Percentiles rank a stretch among this genome's conserved stretches.
Evolutionary conservation across 2,113 vertebrate genomes (phyloP).

Genomic region (Ochotona princeps): DNA sequence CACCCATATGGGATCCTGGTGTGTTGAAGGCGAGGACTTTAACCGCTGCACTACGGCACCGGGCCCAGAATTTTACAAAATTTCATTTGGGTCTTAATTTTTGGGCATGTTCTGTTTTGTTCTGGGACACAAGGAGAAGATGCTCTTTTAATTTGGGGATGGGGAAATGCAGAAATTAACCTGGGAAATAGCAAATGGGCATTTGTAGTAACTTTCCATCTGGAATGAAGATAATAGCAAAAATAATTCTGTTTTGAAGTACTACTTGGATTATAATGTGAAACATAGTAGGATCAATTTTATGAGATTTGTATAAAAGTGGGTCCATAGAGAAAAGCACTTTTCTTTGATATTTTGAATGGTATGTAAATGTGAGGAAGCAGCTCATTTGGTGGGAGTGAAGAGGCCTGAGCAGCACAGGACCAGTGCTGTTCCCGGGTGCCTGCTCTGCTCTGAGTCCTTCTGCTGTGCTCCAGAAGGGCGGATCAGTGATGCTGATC

Average conservation of each 20-base stretch:
- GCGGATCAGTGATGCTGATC: neutral
- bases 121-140: conserved; percentile 3
- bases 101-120: neutral
- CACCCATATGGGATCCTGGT: too few relatives aligned
- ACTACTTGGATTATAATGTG: neutral
- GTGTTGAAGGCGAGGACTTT: too few relatives aligned
- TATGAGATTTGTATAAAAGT: neutral
- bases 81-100: neutral
- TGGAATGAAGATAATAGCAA: conserved; percentile 52
- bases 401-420: neutral
- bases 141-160: conserved; percentile 11
- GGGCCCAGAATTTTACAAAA: neutral
- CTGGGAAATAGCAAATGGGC: neutral
- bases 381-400: neutral
- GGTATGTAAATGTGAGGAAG: neutral
- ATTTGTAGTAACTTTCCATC: conserved; percentile 50
- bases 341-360: neutral
- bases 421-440: neutral
- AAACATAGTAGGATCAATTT: conserved; percentile 4
- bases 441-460: neutral
- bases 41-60: too few relatives aligned
- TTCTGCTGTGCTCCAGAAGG: neutral
- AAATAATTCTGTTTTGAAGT: conserved; percentile 37
- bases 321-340: conserved; percentile 15
- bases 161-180: neutral